A percentile compares a stretch with the other conserved stretches of the same genome.
Evolutionary conservation across 2,113 vertebrate species (phyloP).

Genomic region (Aphyosemion australe): DNA sequence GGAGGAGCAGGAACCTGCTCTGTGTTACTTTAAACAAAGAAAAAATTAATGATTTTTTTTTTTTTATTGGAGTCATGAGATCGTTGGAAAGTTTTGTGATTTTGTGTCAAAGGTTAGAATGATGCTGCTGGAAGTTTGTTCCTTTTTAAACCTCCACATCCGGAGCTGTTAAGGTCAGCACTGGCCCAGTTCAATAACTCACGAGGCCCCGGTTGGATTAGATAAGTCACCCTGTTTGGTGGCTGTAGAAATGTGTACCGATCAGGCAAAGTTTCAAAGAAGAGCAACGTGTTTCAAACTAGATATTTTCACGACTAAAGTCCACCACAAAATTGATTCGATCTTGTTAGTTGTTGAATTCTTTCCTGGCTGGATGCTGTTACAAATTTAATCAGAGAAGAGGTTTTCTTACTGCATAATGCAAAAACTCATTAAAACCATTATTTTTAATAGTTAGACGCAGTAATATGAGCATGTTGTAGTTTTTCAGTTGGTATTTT

Average conservation of each 20-base stretch:
- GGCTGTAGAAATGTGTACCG: slow-evolving; percentile 52
- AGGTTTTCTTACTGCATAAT: slow-evolving; percentile 6
- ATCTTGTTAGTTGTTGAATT: neutral
- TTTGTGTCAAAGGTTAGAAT: neutral
- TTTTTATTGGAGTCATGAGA: too few relatives aligned
- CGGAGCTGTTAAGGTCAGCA: slow-evolving; percentile 30
- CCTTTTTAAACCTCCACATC: neutral
- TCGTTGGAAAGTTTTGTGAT: neutral
- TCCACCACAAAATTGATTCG: slow-evolving; percentile 54
- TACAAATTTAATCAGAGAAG: slow-evolving; percentile 2
- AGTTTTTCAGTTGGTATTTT: neutral
- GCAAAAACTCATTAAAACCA: neutral
- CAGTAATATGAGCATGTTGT: too few relatives aligned
- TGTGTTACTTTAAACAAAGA: too few relatives aligned
- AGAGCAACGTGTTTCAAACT: slow-evolving; percentile 45
- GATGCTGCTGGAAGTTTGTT: neutral
- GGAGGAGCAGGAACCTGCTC: too few relatives aligned
- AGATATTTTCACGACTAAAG: slow-evolving; percentile 60
- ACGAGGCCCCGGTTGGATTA: slow-evolving; percentile 53
- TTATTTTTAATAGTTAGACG: neutral
- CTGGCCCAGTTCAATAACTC: slow-evolving; percentile 40
- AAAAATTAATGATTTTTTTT: too few relatives aligned
- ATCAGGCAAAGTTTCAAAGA: slow-evolving; percentile 64
- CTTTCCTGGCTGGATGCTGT: neutral
- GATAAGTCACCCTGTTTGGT: slow-evolving; percentile 23